These are phyloP conservation scores for Coregonus suidteri DNA, from an alignment of 2,797 vertebrate genomes.

Conservation along the genomic window DNA sequence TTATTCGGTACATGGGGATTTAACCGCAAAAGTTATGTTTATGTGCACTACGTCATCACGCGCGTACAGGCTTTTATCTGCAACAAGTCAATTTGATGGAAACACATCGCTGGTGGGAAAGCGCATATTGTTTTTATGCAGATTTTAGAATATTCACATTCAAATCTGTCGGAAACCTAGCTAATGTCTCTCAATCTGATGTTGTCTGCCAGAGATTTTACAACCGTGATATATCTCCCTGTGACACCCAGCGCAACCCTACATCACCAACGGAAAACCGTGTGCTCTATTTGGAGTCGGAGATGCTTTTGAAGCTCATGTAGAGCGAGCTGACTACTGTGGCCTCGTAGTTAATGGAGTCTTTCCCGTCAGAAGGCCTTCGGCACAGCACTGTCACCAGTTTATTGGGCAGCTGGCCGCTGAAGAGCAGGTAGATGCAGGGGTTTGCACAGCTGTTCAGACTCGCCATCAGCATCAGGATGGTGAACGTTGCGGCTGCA, in stretches of 20 bases:
- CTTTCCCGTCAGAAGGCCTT: constrained; percentile 23
- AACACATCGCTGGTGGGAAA: no score
- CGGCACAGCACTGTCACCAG: constrained; percentile 48
- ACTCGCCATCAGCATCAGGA: constrained; percentile 74
- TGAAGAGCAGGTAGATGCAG: constrained; percentile 73
- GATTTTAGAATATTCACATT: no score
- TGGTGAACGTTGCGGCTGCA: constrained; percentile 70
- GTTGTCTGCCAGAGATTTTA: neutral
- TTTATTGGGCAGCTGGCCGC: constrained; percentile 56
- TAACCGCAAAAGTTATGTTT: no score
- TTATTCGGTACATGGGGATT: no score
- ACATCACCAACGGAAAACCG: neutral
- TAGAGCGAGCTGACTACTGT: constrained; percentile 64
- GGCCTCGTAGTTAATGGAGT: constrained; percentile 52
- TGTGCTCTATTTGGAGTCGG: constrained; percentile 52
- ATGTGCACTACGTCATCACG: no score
- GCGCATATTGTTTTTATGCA: no score
- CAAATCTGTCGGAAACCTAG: no score
- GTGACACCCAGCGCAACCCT: neutral
- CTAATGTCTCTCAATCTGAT: neutral
- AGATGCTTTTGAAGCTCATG: constrained; percentile 59
- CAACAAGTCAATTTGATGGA: no score
- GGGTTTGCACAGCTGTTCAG: constrained; percentile 75
- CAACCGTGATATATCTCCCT: neutral
- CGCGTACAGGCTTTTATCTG: no score